Conservation (phyloP, 2,113 vertebrate species). For the Tauraco erythrolophus region DNA sequence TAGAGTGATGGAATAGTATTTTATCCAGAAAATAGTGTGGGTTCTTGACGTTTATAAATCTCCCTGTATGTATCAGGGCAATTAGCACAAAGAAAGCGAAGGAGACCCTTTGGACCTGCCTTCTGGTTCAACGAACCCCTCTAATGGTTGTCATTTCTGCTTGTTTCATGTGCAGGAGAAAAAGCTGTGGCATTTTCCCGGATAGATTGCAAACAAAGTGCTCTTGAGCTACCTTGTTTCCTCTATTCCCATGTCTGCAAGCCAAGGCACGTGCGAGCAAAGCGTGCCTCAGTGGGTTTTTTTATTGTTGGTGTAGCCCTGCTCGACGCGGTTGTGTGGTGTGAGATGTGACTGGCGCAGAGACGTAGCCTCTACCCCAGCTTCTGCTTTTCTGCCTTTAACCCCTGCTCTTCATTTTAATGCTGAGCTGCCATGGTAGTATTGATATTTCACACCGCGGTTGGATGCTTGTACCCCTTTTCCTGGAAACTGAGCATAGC, state of each 20-base stretch:
- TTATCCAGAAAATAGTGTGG: neutral
- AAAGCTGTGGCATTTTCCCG: neutral
- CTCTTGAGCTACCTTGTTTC: neutral
- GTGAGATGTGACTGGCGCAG: neutral
- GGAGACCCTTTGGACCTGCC: neutral
- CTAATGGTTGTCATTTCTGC: neutral
- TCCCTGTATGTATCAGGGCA: neutral
- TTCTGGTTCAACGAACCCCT: slow-evolving; percentile 1
- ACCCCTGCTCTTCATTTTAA: neutral
- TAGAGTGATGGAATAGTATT: neutral
- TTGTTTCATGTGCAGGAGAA: neutral
- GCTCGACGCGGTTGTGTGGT: neutral
- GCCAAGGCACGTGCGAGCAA: neutral
- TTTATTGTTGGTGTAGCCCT: neutral
- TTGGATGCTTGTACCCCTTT: neutral
- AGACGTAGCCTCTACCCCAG: neutral
- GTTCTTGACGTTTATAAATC: accelerated
- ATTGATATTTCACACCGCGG: neutral
- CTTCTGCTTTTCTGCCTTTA: neutral
- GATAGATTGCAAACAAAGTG: neutral
- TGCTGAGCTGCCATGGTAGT: neutral
- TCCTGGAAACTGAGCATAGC: neutral
- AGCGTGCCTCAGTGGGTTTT: neutral
- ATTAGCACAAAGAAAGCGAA: neutral
- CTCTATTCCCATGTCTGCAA: neutral